phyloP scores from a whole-genome alignment of 2,113 vertebrate species.

The Percopsis transmontana region DNA sequence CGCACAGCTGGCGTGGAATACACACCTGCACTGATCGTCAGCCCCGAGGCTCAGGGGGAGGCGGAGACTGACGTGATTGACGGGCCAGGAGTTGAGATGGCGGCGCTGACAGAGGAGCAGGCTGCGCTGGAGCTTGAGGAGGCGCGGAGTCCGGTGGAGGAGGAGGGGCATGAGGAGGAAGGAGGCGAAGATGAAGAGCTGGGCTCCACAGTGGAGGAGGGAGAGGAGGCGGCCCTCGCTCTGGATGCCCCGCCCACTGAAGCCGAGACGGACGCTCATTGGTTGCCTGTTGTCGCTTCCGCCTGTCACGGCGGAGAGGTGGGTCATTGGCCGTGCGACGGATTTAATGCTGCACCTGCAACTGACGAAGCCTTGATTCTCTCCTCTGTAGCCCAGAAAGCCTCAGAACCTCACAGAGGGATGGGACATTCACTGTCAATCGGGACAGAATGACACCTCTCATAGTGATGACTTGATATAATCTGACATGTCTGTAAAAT shows the following conservation, averaged over 20 bases:
- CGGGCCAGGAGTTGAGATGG: slow-evolving; percentile 65
- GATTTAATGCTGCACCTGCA: neutral
- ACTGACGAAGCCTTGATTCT: slow-evolving; percentile 22
- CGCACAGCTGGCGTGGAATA: slow-evolving; percentile 72
- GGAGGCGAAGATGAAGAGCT: slow-evolving; percentile 55
- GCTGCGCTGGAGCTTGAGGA: slow-evolving; percentile 53
- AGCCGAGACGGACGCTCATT: slow-evolving; percentile 44
- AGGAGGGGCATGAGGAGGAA: slow-evolving; percentile 59
- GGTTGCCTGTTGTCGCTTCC: slow-evolving; percentile 43
- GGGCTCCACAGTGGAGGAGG: slow-evolving; percentile 61
- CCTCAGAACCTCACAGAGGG: slow-evolving; percentile 21
- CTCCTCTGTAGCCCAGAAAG: slow-evolving; percentile 22
- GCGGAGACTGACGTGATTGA: slow-evolving; percentile 71
- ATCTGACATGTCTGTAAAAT: slow-evolving; percentile 30
- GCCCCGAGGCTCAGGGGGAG: slow-evolving; percentile 46
- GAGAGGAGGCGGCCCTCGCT: slow-evolving; percentile 62
- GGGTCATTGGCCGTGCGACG: neutral
- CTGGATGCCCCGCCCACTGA: slow-evolving; percentile 46
- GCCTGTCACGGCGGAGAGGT: slow-evolving; percentile 34
- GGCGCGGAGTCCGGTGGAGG: slow-evolving; percentile 63
- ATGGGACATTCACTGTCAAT: slow-evolving; percentile 46
- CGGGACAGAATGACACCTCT: slow-evolving; percentile 51
- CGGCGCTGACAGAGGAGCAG: slow-evolving; percentile 69
- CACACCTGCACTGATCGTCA: slow-evolving; percentile 63
- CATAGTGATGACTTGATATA: slow-evolving; percentile 62